phyloP scores from a whole-genome alignment of 2,888 invertebrate genomes.

The Ophion obscuratus region DNA sequence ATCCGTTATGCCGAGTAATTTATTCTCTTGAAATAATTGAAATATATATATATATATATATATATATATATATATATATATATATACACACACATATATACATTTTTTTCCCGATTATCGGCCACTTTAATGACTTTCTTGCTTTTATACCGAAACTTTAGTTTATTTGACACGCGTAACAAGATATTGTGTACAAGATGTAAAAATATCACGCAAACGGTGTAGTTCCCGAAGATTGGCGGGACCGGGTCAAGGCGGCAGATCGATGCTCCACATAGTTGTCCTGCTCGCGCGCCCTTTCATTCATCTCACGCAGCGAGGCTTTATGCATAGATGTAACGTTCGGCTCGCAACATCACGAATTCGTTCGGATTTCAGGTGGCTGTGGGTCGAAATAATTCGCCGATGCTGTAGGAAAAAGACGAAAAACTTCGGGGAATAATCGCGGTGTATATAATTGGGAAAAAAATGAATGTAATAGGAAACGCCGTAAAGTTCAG shows the following conservation, averaged over 20 bases:
- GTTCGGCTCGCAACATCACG: not conserved
- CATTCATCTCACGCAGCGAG: not conserved
- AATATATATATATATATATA: too few relatives aligned
- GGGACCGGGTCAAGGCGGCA: slow-evolving; percentile 37
- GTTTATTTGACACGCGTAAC: not conserved
- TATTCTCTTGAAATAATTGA: too few relatives aligned
- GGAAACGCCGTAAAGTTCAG: not conserved
- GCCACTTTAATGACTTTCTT: too few relatives aligned
- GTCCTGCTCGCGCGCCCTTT: not conserved
- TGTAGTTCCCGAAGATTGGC: slow-evolving; percentile 18
- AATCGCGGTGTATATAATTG: not conserved
- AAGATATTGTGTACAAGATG: too few relatives aligned
- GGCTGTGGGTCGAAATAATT: not conserved
- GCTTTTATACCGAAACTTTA: not conserved
- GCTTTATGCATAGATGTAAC: not conserved
- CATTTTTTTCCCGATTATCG: too few relatives aligned
- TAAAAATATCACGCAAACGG: not conserved
- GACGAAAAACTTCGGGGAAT: not conserved
- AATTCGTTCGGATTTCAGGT: slow-evolving; percentile 7
- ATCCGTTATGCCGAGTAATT: too few relatives aligned
- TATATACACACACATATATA: too few relatives aligned
- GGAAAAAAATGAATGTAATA: not conserved
- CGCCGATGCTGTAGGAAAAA: not conserved
- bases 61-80: too few relatives aligned
- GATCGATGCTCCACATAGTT: slow-evolving; percentile 50